Evolutionary conservation across 2,888 invertebrate species (phyloP).

Genomic region (Zygothrica quintamaculata): DNA sequence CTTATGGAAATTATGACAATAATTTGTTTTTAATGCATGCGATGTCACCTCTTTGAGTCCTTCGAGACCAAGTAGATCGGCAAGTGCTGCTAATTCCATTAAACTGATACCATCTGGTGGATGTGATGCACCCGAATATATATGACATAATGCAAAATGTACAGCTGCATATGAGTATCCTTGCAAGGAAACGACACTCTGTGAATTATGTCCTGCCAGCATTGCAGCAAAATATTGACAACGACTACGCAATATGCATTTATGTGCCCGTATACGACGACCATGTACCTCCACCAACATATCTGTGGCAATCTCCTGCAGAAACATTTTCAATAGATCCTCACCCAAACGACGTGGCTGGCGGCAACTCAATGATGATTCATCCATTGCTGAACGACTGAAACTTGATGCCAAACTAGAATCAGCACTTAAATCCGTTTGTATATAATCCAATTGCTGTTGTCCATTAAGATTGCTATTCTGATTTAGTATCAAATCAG

Average conservation of each 20-base stretch:
- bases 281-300: slow-evolving; percentile 94
- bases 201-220: slow-evolving; percentile 93
- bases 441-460: slow-evolving; percentile 84
- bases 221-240: slow-evolving; percentile 97
- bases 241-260: slow-evolving; percentile 94
- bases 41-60: slow-evolving; percentile 96
- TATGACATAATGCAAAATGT: slow-evolving; percentile 95
- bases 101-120: slow-evolving; percentile 94
- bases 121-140: slow-evolving; percentile 96
- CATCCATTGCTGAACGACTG: slow-evolving; percentile 86
- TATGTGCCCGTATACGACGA: slow-evolving; percentile 93
- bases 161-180: slow-evolving; percentile 93
- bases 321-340: slow-evolving; percentile 94
- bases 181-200: slow-evolving; percentile 93
- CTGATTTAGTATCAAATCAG: slow-evolving; percentile 82
- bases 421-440: slow-evolving; percentile 86
- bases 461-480: too few species aligned
- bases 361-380: slow-evolving; percentile 84
- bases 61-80: slow-evolving; percentile 95
- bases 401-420: slow-evolving; percentile 87
- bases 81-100: slow-evolving; percentile 93
- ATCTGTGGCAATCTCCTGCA: slow-evolving; percentile 95
- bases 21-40: slow-evolving; percentile 93
- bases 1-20: slow-evolving; percentile 97
- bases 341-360: slow-evolving; percentile 90